Percentiles rank a stretch among this genome's conserved stretches.
Evolutionary conservation across 2,113 vertebrate genomes (phyloP).

Genomic region (Murina feae): DNA sequence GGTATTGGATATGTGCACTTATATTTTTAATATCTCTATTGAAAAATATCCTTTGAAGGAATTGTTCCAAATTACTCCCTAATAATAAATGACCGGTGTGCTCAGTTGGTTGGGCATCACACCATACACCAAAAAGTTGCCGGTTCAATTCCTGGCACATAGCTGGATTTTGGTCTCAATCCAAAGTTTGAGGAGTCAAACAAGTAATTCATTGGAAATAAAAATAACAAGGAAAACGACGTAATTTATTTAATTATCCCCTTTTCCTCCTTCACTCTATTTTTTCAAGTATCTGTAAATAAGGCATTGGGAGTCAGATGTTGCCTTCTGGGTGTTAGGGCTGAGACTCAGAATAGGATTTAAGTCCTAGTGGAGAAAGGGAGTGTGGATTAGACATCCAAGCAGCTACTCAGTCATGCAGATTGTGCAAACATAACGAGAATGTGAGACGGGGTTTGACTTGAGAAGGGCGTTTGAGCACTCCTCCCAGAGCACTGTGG

Average conservation of each 20-base stretch:
- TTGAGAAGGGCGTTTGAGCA: not conserved
- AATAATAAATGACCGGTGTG: not conserved
- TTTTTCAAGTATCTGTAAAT: not conserved
- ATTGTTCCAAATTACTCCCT: not conserved
- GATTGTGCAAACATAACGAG: not conserved
- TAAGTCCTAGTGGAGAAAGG: not conserved
- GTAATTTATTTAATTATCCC: not conserved
- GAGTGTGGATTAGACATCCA: not conserved
- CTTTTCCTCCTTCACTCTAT: not conserved
- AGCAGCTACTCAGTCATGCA: not conserved
- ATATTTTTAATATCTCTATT: not conserved
- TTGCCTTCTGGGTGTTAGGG: not conserved
- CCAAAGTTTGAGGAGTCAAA: not conserved
- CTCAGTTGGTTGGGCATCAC: too few relatives aligned
- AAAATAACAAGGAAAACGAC: not conserved
- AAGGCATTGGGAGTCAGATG: not conserved
- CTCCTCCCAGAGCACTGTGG: not conserved
- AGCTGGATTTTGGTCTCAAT: too few relatives aligned
- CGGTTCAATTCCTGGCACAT: too few relatives aligned
- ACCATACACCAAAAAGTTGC: too few relatives aligned
- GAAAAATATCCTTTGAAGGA: not conserved
- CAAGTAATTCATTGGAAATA: not conserved
- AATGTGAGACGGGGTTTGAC: not conserved
- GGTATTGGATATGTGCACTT: not conserved
- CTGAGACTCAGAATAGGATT: slow-evolving; percentile 3